phyloP scores from a whole-genome alignment of 1,140 invertebrate species.

The Drosophila sucinea region DNA sequence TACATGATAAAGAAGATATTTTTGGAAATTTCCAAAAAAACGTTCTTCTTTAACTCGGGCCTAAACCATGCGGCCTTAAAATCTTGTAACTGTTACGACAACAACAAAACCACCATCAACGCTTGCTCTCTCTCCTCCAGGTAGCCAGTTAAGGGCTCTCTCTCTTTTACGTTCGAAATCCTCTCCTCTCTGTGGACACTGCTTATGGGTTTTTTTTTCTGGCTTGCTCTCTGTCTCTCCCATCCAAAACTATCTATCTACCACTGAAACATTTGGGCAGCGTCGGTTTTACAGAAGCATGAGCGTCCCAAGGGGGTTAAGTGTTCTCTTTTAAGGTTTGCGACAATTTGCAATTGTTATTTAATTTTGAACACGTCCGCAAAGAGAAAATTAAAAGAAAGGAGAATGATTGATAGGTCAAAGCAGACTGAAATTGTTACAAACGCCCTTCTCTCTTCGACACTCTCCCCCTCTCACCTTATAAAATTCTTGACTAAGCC shows the following conservation, averaged over 20 bases:
- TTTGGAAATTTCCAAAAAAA: slow-evolving; percentile 6
- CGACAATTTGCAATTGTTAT: background rate
- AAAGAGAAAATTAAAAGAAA: too few species aligned
- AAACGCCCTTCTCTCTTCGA: too few species aligned
- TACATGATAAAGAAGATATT: slow-evolving; percentile 8
- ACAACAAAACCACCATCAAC: slow-evolving; percentile 1
- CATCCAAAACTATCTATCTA: too few species aligned
- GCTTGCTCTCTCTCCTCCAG: slow-evolving; percentile 1
- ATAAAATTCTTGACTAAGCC: background rate
- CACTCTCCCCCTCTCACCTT: too few species aligned
- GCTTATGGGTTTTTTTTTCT: too few species aligned
- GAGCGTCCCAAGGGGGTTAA: background rate
- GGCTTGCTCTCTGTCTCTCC: background rate
- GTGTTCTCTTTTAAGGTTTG: background rate
- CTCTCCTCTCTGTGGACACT: too few species aligned
- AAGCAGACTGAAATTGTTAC: too few species aligned
- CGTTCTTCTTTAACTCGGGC: background rate
- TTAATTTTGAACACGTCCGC: too few species aligned
- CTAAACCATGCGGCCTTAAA: slow-evolving; percentile 19
- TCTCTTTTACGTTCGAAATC: slow-evolving; percentile 9
- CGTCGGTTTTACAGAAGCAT: background rate
- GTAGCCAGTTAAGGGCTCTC: slow-evolving; percentile 4
- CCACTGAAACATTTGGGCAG: slow-evolving; percentile 3
- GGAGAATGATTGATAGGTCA: too few species aligned
- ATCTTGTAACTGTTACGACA: slow-evolving; percentile 28